Evolutionary conservation across 2,888 invertebrate species (phyloP).

Genomic region (Furcula furcula): DNA sequence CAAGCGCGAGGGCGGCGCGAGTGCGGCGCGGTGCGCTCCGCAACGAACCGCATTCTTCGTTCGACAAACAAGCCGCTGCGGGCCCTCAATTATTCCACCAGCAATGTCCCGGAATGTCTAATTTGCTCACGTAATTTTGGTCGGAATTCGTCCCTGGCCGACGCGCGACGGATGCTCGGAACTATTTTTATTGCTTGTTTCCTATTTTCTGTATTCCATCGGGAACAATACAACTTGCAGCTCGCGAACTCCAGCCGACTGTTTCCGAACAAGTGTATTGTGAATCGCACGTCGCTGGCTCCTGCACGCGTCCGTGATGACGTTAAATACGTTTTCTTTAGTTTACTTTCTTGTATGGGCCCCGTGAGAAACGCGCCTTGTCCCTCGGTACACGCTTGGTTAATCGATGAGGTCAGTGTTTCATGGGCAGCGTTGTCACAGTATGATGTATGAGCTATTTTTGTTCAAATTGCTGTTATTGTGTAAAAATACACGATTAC

Average conservation of each 20-base stretch:
- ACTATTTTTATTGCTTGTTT: slow-evolving; percentile 80
- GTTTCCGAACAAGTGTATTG: slow-evolving; percentile 68
- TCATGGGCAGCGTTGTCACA: slow-evolving; percentile 9
- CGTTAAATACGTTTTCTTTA: slow-evolving; percentile 48
- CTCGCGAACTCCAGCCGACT: slow-evolving; percentile 64
- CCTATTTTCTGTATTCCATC: slow-evolving; percentile 68
- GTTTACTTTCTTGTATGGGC: slow-evolving; percentile 36
- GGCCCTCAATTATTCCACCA: slow-evolving; percentile 69
- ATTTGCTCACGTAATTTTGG: slow-evolving; percentile 80
- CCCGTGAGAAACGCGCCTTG: slow-evolving; percentile 48
- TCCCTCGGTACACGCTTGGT: slow-evolving; percentile 23
- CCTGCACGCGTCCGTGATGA: slow-evolving; percentile 30
- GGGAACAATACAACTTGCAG: slow-evolving; percentile 73
- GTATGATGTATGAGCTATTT: slow-evolving; percentile 7
- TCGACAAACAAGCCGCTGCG: slow-evolving; percentile 50
- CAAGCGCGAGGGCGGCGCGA: slow-evolving; percentile 16
- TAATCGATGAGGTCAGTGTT: slow-evolving; percentile 33
- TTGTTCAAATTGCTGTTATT: slow-evolving; percentile 9
- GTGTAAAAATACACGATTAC: neutral
- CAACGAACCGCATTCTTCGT: slow-evolving; percentile 45
- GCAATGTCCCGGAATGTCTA: slow-evolving; percentile 77
- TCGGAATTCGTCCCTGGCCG: slow-evolving; percentile 72
- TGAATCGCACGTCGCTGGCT: slow-evolving; percentile 64
- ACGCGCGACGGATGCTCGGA: slow-evolving; percentile 66
- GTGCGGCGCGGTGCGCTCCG: slow-evolving; percentile 12